A percentile compares a stretch with the other conserved stretches of the same genome.
These are phyloP conservation scores for Calliopum simillimum DNA, from an alignment of 2,888 invertebrate genomes.

Conservation along the genomic window DNA sequence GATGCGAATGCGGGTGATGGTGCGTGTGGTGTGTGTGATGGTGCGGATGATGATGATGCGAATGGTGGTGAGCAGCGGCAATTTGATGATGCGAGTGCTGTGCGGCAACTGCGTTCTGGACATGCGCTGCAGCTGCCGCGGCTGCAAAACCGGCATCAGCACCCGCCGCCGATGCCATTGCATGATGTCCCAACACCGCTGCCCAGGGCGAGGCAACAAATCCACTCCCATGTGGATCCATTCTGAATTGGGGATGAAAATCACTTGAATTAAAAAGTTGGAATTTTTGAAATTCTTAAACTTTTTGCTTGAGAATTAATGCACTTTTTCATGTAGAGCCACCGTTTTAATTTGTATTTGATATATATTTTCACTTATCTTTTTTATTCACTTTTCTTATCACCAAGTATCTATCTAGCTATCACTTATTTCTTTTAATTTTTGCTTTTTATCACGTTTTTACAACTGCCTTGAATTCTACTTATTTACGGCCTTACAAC, in stretches of 20 bases:
- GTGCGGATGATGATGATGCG: slow-evolving; percentile 52
- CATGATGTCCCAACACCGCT: slow-evolving; percentile 75
- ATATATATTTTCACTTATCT: neutral
- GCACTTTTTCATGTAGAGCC: neutral
- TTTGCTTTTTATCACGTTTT: no score
- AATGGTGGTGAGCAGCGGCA: slow-evolving; percentile 46
- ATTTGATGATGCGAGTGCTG: slow-evolving; percentile 56
- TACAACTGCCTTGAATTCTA: no score
- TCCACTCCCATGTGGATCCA: slow-evolving; percentile 68
- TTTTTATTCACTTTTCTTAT: neutral
- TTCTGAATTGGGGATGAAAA: neutral
- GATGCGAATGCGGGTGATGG: slow-evolving; percentile 68
- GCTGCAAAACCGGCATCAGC: slow-evolving; percentile 65
- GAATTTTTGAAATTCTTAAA: no score
- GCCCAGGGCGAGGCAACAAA: slow-evolving; percentile 84
- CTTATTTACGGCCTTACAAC: no score
- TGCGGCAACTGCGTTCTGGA: slow-evolving; percentile 68
- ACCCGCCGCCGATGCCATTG: slow-evolving; percentile 61
- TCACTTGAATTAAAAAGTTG: no score
- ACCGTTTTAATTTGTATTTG: neutral
- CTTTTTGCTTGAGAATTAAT: slow-evolving; percentile 11
- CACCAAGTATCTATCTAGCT: no score
- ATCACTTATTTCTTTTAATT: no score
- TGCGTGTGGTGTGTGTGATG: slow-evolving; percentile 66
- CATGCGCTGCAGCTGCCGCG: slow-evolving; percentile 68